These are phyloP conservation scores for Dicrurus megarhynchus DNA, from an alignment of 2,113 vertebrate genomes.

Conservation along the genomic window DNA sequence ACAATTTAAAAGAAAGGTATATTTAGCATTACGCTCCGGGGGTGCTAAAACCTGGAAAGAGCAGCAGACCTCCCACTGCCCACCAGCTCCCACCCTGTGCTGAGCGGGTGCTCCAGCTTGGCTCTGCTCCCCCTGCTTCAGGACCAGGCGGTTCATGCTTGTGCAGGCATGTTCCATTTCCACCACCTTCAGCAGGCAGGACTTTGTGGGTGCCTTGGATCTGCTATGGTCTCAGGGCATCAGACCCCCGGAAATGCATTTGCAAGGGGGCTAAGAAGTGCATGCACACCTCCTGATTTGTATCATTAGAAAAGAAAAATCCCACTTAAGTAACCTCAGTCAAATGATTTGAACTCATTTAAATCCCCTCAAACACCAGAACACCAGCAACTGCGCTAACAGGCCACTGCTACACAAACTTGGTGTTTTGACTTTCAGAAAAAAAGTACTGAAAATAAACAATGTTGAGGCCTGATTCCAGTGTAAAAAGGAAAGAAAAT, in stretches of 20 bases:
- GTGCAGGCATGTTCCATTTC: not conserved
- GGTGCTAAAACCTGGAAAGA: not conserved
- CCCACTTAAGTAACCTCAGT: not conserved
- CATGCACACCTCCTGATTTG: not conserved
- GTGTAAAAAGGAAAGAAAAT: not conserved
- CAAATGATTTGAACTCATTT: not conserved
- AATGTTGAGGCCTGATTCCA: not conserved
- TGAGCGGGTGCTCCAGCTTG: fast-evolving
- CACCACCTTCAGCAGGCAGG: fast-evolving
- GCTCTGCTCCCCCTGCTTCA: fast-evolving
- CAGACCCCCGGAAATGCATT: not conserved
- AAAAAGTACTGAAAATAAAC: not conserved
- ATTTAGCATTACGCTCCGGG: not conserved
- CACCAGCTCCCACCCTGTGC: not conserved
- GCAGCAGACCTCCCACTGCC: not conserved
- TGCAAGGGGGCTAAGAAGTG: not conserved
- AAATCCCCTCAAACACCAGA: not conserved
- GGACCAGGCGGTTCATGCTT: fast-evolving
- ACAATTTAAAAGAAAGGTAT: not conserved
- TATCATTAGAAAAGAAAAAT: not conserved
- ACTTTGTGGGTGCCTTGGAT: not conserved
- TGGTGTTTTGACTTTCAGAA: not conserved
- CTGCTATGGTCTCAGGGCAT: not conserved
- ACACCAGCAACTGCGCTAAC: not conserved
- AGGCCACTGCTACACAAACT: not conserved